Percentiles rank a stretch among this genome's conserved stretches.
Evolutionary conservation across 2,113 vertebrate species (phyloP).

Genomic region (Anguilla japonica): DNA sequence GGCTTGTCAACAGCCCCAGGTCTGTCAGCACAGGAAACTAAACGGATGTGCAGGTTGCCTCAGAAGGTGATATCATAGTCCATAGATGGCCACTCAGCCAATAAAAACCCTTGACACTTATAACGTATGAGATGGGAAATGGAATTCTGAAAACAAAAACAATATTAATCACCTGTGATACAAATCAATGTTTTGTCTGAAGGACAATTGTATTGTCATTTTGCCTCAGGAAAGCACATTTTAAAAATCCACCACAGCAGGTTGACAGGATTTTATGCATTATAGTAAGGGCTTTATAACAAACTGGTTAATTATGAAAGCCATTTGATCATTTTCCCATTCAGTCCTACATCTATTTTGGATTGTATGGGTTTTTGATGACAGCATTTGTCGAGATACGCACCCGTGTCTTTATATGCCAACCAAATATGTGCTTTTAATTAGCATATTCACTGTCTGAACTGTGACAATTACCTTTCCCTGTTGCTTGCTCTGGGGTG

Average conservation of each 20-base stretch:
- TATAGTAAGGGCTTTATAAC: conserved; percentile 34
- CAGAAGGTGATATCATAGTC: conserved; percentile 8
- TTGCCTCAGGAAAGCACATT: conserved; percentile 39
- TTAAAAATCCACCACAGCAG: not conserved
- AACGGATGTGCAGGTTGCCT: not conserved
- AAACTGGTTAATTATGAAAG: conserved; percentile 30
- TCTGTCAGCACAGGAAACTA: conserved; percentile 1
- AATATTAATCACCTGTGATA: conserved; percentile 11
- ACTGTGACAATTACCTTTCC: conserved; percentile 24
- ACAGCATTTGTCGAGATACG: conserved; percentile 26
- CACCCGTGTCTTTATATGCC: conserved; percentile 31
- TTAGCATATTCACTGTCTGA: conserved; percentile 25
- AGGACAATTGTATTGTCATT: conserved; percentile 24
- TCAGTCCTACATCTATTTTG: conserved; percentile 11
- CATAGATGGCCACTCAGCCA: not conserved
- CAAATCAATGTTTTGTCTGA: conserved; percentile 22
- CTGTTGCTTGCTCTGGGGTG: not conserved
- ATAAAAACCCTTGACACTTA: not conserved
- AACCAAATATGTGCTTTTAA: conserved; percentile 34
- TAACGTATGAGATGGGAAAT: not conserved
- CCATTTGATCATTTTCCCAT: conserved; percentile 24
- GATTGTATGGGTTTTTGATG: conserved; percentile 30
- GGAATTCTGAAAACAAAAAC: conserved; percentile 8
- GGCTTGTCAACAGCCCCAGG: not conserved
- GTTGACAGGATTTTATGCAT: conserved; percentile 28